Base-by-base conservation (phyloP, 1,140 invertebrate genomes). In the Ridgeia piscesae region DNA sequence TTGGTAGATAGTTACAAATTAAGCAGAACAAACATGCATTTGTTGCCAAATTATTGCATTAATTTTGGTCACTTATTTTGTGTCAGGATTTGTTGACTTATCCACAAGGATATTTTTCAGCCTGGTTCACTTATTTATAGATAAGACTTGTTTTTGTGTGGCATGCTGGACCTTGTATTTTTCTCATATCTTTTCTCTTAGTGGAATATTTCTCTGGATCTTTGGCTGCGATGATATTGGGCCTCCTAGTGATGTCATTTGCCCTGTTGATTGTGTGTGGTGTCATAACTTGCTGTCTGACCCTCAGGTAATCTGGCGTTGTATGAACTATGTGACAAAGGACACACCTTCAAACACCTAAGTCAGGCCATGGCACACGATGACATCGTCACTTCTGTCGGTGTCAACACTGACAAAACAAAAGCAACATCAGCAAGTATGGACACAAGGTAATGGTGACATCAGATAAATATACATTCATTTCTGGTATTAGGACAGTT, bases 371-470 rank as follows among this genome's bases (percentile, higher is more conserved):
- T 77, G 58, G 58, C 34, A 34, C 89, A 90, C 21, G 89, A 90
- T 90, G 89, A 90, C 89, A 31, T 90, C 2, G 89, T 90, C 34
- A 90, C 89, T 35, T 90, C 21, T 34, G 89, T 90, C 35, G 33
- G 89, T 90, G 89, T 90, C 34, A 90, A 34, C 17, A 6, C 89
- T 34, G 89, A 90, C 35, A 8, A 34, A 34, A 35, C 34, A 34
- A 90, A 90, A 33, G 89, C 35, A 31, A 90, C 35, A 33, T 90
- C 89, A 33, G 33, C 89, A 17, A 90, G 89, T 90, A 27, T 33
- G 89, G 89, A 90, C 89, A 34, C 33, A 34, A 90, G 89, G 89
- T 90, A 34, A 77, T 21, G 42, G 11, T 42, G 42, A 42, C 42
- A 42, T 42, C 42, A 42, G 11, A 42, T 42, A 6, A 4, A 42